Percentiles rank a stretch among this genome's conserved stretches.
Evolutionary conservation across 2,113 vertebrate genomes (phyloP).

Genomic region (Labeo rohita): DNA sequence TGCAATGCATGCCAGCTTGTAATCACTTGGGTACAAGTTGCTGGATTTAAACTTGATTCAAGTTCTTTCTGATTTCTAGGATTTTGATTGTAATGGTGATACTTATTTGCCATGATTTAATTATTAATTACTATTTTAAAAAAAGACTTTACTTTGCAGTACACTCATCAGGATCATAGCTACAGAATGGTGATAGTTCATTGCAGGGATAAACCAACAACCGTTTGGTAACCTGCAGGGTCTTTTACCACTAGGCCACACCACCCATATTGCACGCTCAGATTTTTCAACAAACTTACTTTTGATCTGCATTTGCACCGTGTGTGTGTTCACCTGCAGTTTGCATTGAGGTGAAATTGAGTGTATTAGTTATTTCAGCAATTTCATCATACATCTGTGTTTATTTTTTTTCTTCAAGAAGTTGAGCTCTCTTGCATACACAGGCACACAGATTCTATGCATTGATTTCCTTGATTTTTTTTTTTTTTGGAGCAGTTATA

Average conservation of each 20-base stretch:
- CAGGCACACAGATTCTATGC: not conserved
- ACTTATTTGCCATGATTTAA: fast-evolving
- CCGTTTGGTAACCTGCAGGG: not conserved
- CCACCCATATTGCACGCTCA: not conserved
- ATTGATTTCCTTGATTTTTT: too few species aligned
- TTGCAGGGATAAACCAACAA: not conserved
- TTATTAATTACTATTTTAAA: not conserved
- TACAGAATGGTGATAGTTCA: not conserved
- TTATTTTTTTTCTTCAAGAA: not conserved
- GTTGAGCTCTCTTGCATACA: not conserved
- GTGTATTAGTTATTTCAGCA: not conserved
- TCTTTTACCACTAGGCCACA: conserved; percentile 2
- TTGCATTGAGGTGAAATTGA: not conserved
- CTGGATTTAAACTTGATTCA: not conserved
- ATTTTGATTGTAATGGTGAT: not conserved
- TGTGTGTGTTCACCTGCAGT: not conserved
- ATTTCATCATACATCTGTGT: not conserved
- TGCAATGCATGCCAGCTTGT: not conserved
- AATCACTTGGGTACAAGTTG: not conserved
- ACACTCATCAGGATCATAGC: not conserved
- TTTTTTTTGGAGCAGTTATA: not conserved
- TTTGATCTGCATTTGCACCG: not conserved
- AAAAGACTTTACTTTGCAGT: not conserved
- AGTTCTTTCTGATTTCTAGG: not conserved
- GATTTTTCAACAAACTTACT: not conserved